Percentiles rank a stretch among this genome's conserved stretches.
phyloP scores from a whole-genome alignment of 2,888 invertebrate species.

The Drosophila falleni region DNA sequence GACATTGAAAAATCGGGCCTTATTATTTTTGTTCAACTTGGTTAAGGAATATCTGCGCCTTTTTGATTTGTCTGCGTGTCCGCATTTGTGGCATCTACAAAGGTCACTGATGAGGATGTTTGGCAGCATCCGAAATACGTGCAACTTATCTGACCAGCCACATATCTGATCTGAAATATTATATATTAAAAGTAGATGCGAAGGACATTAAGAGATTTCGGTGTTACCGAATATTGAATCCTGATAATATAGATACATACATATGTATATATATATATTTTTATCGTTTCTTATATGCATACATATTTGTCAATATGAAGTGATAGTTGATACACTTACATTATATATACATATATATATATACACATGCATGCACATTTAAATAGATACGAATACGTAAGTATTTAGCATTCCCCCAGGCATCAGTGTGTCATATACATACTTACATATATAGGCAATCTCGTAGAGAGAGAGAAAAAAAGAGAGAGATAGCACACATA shows the following conservation, averaged over 20 bases:
- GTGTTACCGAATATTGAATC: slow-evolving; percentile 18
- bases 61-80: not conserved
- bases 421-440: slow-evolving; percentile 3
- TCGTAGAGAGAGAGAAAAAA: not conserved
- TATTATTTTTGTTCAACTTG: no score
- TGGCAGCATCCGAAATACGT: slow-evolving; percentile 9
- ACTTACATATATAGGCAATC: not conserved
- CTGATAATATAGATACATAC: slow-evolving; percentile 7
- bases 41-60: no score
- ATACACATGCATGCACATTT: slow-evolving; percentile 13
- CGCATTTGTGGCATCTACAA: slow-evolving; percentile 1
- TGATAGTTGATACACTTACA: slow-evolving; percentile 26
- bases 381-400: slow-evolving; percentile 8
- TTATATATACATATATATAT: slow-evolving; percentile 1
- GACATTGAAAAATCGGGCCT: no score
- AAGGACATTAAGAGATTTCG: slow-evolving; percentile 28
- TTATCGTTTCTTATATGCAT: slow-evolving; percentile 13
- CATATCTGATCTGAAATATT: not conserved
- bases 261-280: not conserved
- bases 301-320: slow-evolving; percentile 34
- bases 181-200: slow-evolving; percentile 16
- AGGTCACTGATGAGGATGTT: slow-evolving; percentile 5
- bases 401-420: slow-evolving; percentile 46
- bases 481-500: not conserved
- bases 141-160: slow-evolving; percentile 2